A percentile compares a stretch with the other conserved stretches of the same genome.
Evolutionary conservation across 92 coral and sea anemone genomes (phyloP).

Genomic region (Metridium senile): DNA sequence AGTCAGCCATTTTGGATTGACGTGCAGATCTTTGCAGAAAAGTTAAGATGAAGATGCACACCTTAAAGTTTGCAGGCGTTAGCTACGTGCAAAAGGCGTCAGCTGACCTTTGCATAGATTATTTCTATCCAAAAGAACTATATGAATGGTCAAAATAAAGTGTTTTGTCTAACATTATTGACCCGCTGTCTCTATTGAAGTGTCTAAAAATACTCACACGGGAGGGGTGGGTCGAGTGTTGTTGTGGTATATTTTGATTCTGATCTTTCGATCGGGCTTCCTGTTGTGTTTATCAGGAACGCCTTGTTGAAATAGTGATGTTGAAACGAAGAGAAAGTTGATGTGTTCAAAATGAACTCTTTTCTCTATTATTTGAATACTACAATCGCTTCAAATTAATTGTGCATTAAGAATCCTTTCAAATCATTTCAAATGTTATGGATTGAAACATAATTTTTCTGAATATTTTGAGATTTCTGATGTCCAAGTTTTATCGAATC

Average conservation of each 20-base stretch:
- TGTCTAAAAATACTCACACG: neutral
- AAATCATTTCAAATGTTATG: too few species aligned
- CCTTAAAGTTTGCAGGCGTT: too few species aligned
- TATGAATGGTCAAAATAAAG: neutral
- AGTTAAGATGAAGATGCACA: too few species aligned
- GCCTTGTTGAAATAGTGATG: neutral
- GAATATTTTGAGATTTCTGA: neutral
- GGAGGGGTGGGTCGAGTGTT: too few species aligned
- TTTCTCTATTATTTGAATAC: too few species aligned
- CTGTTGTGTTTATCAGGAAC: neutral
- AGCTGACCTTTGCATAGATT: neutral
- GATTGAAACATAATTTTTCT: too few species aligned
- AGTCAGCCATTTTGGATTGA: constrained; percentile 34
- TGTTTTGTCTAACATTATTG: neutral
- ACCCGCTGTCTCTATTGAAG: too few species aligned
- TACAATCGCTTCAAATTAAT: too few species aligned
- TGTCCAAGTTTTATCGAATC: neutral
- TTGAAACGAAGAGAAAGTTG: neutral
- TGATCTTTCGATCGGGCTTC: neutral
- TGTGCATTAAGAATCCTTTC: too few species aligned
- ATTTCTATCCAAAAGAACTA: neutral
- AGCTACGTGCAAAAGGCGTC: neutral
- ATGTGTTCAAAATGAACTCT: neutral
- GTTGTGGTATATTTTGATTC: too few species aligned
- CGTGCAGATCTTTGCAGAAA: neutral